Evolutionary conservation across 2,113 vertebrate species (phyloP).

Genomic region (Brachionichthys hirsutus): DNA sequence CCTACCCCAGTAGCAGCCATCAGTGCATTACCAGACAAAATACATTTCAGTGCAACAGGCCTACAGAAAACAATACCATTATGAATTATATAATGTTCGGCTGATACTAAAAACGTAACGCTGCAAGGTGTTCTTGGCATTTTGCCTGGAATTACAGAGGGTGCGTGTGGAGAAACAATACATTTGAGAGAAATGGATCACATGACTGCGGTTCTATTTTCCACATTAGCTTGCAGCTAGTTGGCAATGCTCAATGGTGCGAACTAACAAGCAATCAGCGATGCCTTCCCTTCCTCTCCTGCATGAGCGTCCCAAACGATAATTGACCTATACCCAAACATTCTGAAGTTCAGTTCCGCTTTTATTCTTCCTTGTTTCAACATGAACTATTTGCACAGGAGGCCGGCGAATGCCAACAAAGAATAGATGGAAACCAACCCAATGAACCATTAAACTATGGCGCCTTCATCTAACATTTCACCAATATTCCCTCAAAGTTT

Average conservation of each 20-base stretch:
- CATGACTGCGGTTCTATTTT: slow-evolving; percentile 62
- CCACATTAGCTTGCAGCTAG: slow-evolving; percentile 39
- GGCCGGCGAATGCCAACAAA: neutral
- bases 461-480: neutral
- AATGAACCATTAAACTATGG: neutral
- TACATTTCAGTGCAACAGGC: neutral
- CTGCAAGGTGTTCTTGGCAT: slow-evolving; percentile 30
- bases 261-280: slow-evolving; percentile 15
- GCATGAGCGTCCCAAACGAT: slow-evolving; percentile 1
- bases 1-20: neutral
- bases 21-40: neutral
- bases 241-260: slow-evolving; percentile 17
- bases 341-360: neutral
- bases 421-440: neutral
- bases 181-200: slow-evolving; percentile 48
- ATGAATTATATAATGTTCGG: slow-evolving; percentile 3
- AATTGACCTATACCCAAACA: neutral
- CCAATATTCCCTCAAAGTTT: neutral
- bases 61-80: neutral
- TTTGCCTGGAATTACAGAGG: slow-evolving; percentile 11
- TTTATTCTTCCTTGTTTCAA: neutral
- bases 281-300: slow-evolving; percentile 1
- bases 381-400: neutral
- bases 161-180: slow-evolving; percentile 44
- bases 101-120: neutral